A percentile compares a stretch with the other conserved stretches of the same genome.
Conservation (phyloP, 2,113 vertebrate species). For the Phrynosoma platyrhinos region DNA sequence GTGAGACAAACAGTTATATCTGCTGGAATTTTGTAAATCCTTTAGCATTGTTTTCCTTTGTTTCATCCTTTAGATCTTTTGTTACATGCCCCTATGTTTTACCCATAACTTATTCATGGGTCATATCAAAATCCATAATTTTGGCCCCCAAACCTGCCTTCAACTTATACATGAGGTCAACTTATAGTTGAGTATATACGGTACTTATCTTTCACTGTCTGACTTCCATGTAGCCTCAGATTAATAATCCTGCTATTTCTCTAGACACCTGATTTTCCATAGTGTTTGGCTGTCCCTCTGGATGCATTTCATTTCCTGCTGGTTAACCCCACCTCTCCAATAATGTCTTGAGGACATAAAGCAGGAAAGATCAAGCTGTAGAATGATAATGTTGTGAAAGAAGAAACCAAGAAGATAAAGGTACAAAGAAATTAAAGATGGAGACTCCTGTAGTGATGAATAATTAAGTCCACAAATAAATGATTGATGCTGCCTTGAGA, state of each 20-base stretch:
- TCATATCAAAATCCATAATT: too few relatives aligned
- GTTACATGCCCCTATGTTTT: too few relatives aligned
- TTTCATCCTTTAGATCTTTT: too few relatives aligned
- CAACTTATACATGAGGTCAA: too few relatives aligned
- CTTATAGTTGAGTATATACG: too few relatives aligned
- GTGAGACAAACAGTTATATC: too few relatives aligned
- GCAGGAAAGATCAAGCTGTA: neutral
- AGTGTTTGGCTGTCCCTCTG: neutral
- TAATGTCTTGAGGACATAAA: conserved; percentile 16
- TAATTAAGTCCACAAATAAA: conserved; percentile 68
- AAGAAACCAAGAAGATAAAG: conserved; percentile 35
- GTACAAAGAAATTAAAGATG: conserved; percentile 65
- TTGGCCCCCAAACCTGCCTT: too few relatives aligned
- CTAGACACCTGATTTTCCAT: neutral
- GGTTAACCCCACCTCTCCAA: neutral
- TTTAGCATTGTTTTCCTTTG: too few relatives aligned
- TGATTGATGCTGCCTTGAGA: conserved; percentile 66
- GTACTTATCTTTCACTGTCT: neutral
- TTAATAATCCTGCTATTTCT: neutral
- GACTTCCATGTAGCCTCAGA: neutral
- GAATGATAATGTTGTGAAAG: conserved; percentile 47
- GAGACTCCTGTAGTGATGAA: conserved; percentile 64
- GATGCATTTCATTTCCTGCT: neutral
- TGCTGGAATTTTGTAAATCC: too few relatives aligned
- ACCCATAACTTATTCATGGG: too few relatives aligned